These are phyloP conservation scores for Micropterix aruncella DNA, from an alignment of 2,888 invertebrate genomes.

Conservation along the genomic window DNA sequence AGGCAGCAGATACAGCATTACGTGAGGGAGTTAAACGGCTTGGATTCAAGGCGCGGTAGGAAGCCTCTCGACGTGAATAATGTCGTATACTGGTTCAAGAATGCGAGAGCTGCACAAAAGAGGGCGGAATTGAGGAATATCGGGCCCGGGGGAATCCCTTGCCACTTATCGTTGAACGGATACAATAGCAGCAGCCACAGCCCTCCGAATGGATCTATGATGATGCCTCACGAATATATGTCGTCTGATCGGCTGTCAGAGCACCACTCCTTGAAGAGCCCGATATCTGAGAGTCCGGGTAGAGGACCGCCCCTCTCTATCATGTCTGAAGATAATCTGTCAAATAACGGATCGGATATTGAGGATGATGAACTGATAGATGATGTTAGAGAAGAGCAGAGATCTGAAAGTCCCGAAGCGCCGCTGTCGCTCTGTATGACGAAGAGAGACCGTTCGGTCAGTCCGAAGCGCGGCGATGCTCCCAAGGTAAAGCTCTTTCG, in stretches of 20 bases:
- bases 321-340: conserved; percentile 51
- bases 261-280: conserved; percentile 48
- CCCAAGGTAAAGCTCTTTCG: conserved; percentile 30
- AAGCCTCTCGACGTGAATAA: conserved; percentile 93
- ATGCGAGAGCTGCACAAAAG: conserved; percentile 91
- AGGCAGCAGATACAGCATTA: conserved; percentile 94
- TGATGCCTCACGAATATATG: conserved; percentile 45
- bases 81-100: conserved; percentile 96
- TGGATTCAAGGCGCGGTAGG: conserved; percentile 83
- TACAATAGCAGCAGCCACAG: conserved; percentile 50
- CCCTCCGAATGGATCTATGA: conserved; percentile 46
- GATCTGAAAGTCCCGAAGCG: conserved; percentile 49
- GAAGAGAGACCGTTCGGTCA: conserved; percentile 36
- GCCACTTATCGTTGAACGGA: conserved; percentile 46
- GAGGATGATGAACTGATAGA: conserved; percentile 48
- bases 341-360: conserved; percentile 50
- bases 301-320: conserved; percentile 45
- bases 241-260: conserved; percentile 31
- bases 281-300: conserved; percentile 37
- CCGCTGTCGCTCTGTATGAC: conserved; percentile 57
- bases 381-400: conserved; percentile 35
- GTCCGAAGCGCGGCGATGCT: conserved; percentile 34
- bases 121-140: conserved; percentile 67
- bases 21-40: conserved; percentile 81
- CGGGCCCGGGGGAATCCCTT: conserved; percentile 36